Base-by-base conservation (phyloP, 2,113 vertebrate species). In the Hippocampus guttulatus region DNA sequence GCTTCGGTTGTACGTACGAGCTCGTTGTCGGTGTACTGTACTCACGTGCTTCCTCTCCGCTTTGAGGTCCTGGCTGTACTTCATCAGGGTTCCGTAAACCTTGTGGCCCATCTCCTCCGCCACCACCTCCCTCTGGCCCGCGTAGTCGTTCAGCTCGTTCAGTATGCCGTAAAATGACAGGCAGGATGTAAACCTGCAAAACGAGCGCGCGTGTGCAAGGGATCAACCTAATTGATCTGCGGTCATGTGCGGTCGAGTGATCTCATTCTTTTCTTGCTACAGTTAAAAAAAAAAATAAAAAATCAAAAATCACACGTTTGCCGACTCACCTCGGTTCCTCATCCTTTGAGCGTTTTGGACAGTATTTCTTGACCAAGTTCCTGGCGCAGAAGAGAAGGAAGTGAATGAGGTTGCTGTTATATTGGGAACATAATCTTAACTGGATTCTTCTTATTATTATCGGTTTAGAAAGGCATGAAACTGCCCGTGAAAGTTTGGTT, bases 361-460 rank as follows among this genome's bases (percentile, higher is more conserved):
- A 96, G 70, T 97, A 98, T 84, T 99, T 99, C 92, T 98, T 98
- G 69, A 98, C 96, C 91, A 98, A 85, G 90, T 93, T 96, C 91
- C 97, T 99, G 86, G 69, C 8, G n/a, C 61, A 67, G 2, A 66
- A 75, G 30, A 76, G 54, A 80, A 14, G 70, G 20, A 78, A 64
- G 72, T 16, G 10, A 20, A 40, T 63, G 41, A 64, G 25, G 55
- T 70, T 78, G 15, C 41, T 75, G 64, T 74, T 30, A 70, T 27
- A 30, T 47, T 68, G 43, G 52, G 12, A 64, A 62, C 62, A 33
- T 38, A 6, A 38, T 38, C 33, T 7, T 38, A 38, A 38, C 5
- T 38, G 5, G 33, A 38, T 38, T 38, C 41, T 3, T 38, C 21
- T 38, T 33, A 9, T 6, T 9, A 21, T 4, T 63, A 9, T 40